These are phyloP conservation scores for Megaleporinus macrocephalus DNA, from an alignment of 2,113 vertebrate genomes.

Conservation along the genomic window DNA sequence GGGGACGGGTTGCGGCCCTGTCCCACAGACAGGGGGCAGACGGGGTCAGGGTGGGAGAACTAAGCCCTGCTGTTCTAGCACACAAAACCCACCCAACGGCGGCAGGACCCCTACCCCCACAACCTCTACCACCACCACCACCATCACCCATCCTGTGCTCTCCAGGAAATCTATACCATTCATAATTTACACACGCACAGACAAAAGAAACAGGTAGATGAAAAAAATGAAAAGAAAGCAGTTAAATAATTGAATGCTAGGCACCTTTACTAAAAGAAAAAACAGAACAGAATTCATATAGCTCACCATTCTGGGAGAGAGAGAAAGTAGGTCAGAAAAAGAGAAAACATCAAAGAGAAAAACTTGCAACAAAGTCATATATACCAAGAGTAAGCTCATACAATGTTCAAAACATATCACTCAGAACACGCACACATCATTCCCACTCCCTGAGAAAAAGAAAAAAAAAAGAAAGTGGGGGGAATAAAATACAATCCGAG, in stretches of 20 bases:
- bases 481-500: background rate
- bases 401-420: conserved; percentile 59
- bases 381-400: conserved; percentile 55
- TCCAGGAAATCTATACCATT: conserved; percentile 71
- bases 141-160: conserved; percentile 44
- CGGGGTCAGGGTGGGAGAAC: conserved; percentile 50
- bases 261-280: conserved; percentile 51
- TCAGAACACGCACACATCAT: conserved; percentile 11
- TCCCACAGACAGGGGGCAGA: conserved; percentile 52
- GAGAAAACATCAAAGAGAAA: conserved; percentile 67
- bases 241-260: conserved; percentile 75
- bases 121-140: conserved; percentile 37
- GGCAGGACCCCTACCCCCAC: conserved; percentile 23
- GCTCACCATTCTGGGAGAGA: conserved; percentile 47
- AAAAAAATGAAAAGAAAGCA: conserved; percentile 67
- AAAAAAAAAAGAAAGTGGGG: conserved; percentile 7
- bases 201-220: conserved; percentile 71
- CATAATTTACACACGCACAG: conserved; percentile 74
- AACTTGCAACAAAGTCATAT: conserved; percentile 66
- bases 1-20: conserved; percentile 13
- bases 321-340: conserved; percentile 65
- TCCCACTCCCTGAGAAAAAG: background rate
- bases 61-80: conserved; percentile 46
- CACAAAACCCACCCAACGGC: conserved; percentile 44
- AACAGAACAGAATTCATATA: conserved; percentile 51